A percentile compares a stretch with the other conserved stretches of the same genome.
Conservation (phyloP, 2,113 vertebrate genomes). For the Jacana jacana region DNA sequence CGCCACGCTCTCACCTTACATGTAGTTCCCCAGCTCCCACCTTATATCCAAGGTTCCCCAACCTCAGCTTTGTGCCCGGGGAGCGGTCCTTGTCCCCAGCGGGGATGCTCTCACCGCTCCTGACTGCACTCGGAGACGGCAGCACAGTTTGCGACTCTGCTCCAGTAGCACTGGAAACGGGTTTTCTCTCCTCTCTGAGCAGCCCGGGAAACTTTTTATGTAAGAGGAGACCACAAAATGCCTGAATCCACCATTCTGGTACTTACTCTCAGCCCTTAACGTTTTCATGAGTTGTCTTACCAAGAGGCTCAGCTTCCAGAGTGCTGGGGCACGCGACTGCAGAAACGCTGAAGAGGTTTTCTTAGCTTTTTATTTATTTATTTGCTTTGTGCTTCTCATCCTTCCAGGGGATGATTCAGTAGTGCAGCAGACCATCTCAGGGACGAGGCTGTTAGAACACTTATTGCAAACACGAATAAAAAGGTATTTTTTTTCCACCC, state of each 20-base stretch:
- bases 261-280: not conserved
- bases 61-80: accelerated
- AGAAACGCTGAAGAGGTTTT: not conserved
- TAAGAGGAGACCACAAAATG: not conserved
- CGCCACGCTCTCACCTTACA: not conserved
- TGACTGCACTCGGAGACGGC: not conserved
- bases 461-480: not conserved
- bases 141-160: not conserved
- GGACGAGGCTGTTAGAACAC: not conserved
- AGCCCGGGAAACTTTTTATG: not conserved
- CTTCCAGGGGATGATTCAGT: not conserved
- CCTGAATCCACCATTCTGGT: not conserved
- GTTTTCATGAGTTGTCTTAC: not conserved
- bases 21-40: not conserved
- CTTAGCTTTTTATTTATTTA: not conserved
- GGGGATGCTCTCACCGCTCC: not conserved
- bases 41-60: accelerated
- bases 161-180: not conserved
- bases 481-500: not conserved
- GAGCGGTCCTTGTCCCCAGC: not conserved
- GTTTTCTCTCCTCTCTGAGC: not conserved
- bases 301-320: not conserved
- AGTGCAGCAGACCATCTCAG: accelerated
- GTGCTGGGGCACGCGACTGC: not conserved
- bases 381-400: not conserved